Conservation (phyloP, 2,888 invertebrate genomes). For the Dolomedes plantarius region DNA sequence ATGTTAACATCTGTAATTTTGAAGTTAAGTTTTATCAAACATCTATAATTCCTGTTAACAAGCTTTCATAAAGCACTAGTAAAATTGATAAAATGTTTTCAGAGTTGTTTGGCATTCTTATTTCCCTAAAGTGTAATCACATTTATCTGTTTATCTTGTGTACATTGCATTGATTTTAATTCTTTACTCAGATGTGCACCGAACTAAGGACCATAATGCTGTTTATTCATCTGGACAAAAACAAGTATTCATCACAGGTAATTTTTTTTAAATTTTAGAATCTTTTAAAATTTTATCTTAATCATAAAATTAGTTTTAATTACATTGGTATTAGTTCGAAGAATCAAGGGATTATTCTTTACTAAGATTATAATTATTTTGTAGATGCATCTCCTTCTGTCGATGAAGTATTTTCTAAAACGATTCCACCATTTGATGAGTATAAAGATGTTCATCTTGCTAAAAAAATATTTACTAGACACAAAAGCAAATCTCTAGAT, state of each 20-base stretch:
- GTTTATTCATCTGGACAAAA: constrained; percentile 36
- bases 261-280: no score
- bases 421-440: constrained; percentile 56
- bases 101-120: no score
- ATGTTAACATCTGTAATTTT: no score
- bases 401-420: constrained; percentile 62
- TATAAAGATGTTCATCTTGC: constrained; percentile 25
- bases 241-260: constrained; percentile 56
- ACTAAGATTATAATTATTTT: no score
- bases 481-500: constrained; percentile 69
- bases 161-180: no score
- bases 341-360: not conserved
- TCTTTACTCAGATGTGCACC: not conserved
- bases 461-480: constrained; percentile 7
- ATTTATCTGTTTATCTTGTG: no score
- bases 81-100: no score
- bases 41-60: no score
- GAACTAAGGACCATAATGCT: constrained; percentile 23
- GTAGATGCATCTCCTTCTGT: constrained; percentile 48
- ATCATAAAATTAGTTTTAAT: not conserved
- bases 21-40: no score
- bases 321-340: not conserved
- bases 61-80: no score
- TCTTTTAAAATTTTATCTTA: no score
- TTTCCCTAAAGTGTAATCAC: no score